phyloP scores from a whole-genome alignment of 2,113 vertebrate genomes.

The Lampris incognitus region DNA sequence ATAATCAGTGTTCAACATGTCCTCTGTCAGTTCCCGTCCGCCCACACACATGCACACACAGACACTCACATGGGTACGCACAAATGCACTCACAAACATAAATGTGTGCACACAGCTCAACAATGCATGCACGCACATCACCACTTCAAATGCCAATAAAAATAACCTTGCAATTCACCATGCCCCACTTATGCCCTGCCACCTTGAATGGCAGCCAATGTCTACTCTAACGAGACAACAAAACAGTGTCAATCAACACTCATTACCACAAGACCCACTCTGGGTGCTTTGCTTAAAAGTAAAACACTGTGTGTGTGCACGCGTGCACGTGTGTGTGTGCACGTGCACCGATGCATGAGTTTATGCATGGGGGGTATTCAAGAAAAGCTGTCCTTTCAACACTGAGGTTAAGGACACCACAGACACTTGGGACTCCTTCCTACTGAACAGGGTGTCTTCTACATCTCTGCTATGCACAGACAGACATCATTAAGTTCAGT shows the following conservation, averaged over 20 bases:
- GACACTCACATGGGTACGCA: constrained; percentile 31
- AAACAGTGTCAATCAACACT: constrained; percentile 60
- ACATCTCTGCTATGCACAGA: too few species aligned
- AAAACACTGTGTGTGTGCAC: constrained; percentile 10
- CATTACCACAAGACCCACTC: constrained; percentile 39
- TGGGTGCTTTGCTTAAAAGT: constrained; percentile 12
- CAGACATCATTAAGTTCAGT: too few species aligned
- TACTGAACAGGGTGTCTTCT: not conserved
- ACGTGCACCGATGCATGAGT: not conserved
- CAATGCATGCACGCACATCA: constrained; percentile 35
- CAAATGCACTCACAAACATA: not conserved
- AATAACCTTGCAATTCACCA: constrained; percentile 75
- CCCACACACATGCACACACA: constrained; percentile 48
- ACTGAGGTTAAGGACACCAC: too few species aligned
- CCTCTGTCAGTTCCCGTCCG: constrained; percentile 66
- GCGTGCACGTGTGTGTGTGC: not conserved
- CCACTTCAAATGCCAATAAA: constrained; percentile 60
- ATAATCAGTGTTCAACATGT: constrained; percentile 66
- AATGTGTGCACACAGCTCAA: not conserved
- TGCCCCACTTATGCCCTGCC: constrained; percentile 67
- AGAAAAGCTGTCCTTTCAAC: too few species aligned
- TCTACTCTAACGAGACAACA: constrained; percentile 65
- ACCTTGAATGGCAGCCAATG: constrained; percentile 59
- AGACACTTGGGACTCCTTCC: not conserved
- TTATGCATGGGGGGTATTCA: not conserved